Evolutionary conservation across 2,113 vertebrate species (phyloP).

Genomic region (Ailurus styani): DNA sequence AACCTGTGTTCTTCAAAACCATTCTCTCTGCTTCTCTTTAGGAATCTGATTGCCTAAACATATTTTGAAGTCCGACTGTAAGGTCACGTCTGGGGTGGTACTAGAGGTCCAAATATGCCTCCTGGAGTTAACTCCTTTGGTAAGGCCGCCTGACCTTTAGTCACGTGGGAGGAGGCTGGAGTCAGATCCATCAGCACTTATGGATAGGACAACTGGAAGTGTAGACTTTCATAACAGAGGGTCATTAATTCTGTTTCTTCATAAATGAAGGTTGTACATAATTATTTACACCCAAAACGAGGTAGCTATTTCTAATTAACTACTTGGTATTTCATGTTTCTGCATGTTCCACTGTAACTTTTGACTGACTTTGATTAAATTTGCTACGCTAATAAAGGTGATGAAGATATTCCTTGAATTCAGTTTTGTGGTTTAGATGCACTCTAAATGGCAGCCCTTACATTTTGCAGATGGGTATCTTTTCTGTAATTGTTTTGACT

Average conservation of each 20-base stretch:
- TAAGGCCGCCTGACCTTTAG: not conserved
- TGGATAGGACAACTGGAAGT: not conserved
- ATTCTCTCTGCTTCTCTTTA: conserved; percentile 45
- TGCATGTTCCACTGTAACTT: conserved; percentile 57
- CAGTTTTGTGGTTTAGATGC: conserved; percentile 51
- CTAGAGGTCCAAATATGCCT: not conserved
- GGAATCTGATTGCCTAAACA: not conserved
- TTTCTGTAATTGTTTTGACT: conserved; percentile 16
- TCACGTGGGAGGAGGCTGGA: not conserved
- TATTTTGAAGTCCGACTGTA: not conserved
- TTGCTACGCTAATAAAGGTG: conserved; percentile 50
- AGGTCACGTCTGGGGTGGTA: not conserved
- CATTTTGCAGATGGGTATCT: not conserved
- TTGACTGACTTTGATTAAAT: conserved; percentile 56
- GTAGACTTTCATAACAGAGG: not conserved
- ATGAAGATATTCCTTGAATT: conserved; percentile 52
- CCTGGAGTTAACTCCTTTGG: not conserved
- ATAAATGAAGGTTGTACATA: conserved; percentile 44
- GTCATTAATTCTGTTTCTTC: conserved; percentile 42
- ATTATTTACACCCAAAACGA: conserved; percentile 48
- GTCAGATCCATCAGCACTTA: not conserved
- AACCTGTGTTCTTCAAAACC: conserved; percentile 48
- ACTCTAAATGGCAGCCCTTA: conserved; percentile 50
- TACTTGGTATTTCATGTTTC: conserved; percentile 49
- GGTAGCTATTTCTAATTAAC: conserved; percentile 51